Evolutionary conservation across 2,797 vertebrate genomes (phyloP).

Genomic region (Florisuga fusca): DNA sequence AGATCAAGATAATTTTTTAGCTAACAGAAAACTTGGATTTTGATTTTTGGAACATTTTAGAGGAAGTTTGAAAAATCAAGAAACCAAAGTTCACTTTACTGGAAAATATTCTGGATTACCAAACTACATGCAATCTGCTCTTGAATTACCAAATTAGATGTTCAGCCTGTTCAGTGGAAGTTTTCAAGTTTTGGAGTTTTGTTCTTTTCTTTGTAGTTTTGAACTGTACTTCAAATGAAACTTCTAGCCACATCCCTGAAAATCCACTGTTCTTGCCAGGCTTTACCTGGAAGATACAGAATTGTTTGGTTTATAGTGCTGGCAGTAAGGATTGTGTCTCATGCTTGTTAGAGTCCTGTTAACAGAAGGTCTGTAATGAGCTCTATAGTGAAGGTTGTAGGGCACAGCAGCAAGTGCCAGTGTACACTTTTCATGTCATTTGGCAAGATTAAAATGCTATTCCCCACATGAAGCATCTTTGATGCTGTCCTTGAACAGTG

Average conservation of each 20-base stretch:
- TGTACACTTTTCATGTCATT: fast-evolving
- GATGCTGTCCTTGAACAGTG: too few species aligned
- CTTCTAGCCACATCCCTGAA: neutral
- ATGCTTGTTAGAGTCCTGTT: neutral
- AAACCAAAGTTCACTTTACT: neutral
- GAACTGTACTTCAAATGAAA: neutral
- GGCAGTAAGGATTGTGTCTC: neutral
- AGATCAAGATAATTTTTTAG: neutral
- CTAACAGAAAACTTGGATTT: neutral
- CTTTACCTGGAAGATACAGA: neutral
- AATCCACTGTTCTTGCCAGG: neutral
- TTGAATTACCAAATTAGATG: neutral
- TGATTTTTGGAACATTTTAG: neutral
- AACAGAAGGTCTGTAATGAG: neutral
- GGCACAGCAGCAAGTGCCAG: neutral
- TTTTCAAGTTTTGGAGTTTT: neutral
- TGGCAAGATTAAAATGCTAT: neutral
- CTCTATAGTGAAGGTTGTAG: neutral
- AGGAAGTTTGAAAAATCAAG: neutral
- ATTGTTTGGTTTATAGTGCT: neutral
- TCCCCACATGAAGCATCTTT: neutral
- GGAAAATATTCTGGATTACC: neutral
- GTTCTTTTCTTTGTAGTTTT: neutral
- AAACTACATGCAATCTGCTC: too few species aligned
- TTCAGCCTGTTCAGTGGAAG: neutral